Evolutionary conservation across 2,888 invertebrate species (phyloP), one percentile per base, ranked within the genome.

Genomic region (Rosalia funebris): DNA sequence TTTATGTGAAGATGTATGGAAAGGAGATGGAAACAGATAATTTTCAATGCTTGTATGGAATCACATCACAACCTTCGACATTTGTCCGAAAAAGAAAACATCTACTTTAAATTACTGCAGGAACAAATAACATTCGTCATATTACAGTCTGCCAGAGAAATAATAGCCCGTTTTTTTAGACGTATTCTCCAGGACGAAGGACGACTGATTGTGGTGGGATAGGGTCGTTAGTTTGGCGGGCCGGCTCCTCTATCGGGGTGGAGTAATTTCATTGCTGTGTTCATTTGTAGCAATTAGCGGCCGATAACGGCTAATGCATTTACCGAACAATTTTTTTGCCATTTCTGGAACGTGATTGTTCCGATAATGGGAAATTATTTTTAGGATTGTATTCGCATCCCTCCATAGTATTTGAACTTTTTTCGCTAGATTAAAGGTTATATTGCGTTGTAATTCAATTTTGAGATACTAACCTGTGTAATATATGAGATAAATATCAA

Each of bases 251-350:
- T 55, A 54, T 47, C 62, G 70, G 75, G 75, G 72, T 70, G 71
- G 71, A 65, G 74, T 77, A 79, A 80, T 79, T 74, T 71, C 69
- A 78, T 79, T 75, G 75, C 76, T 70, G 65, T 75, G 77, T 79
- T 78, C 79, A 78, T 79, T 79, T 76, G 76, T 70, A 75, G 78
- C 79, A 80, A 80, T 80, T 80, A 80, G 75, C 74, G 73, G 72
- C 72, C 67, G 77, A 77, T 76, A 74, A 73, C 66, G 66, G 74
- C 71, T 72, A 78, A 79, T 74, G 73, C 73, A 69, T 71, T 79
- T 78, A 76, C 66, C 67, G 72, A 64, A 65, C 72, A 68, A 73
- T 72, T 77, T 76, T 76, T 77, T 72, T 63, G 63, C 66, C 70
- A 68, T 73, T 70, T 70, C 69, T 62, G 63, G 60, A 62, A 71